Percentiles rank a stretch among this genome's conserved stretches.
Conservation (phyloP, 2,797 vertebrate species). For the Gallirallus australis region DNA sequence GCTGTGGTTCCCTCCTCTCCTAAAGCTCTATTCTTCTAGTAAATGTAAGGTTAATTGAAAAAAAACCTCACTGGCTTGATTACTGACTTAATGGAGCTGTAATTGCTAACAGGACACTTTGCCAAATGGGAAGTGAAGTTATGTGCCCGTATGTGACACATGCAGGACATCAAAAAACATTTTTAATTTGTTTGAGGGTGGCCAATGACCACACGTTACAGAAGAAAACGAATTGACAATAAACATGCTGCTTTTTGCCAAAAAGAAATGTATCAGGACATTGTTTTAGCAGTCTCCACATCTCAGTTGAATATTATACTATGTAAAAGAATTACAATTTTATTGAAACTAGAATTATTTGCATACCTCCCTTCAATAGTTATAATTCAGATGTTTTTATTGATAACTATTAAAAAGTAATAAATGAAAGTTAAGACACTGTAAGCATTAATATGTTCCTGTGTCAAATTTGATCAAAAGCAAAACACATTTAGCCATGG, state of each 20-base stretch:
- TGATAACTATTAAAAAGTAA: not conserved
- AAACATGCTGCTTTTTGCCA: not conserved
- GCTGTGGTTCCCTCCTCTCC: not conserved
- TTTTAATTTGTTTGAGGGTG: not conserved
- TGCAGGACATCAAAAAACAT: not conserved
- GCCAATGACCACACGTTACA: not conserved
- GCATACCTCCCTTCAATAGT: not conserved
- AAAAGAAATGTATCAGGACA: not conserved
- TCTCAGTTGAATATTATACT: not conserved
- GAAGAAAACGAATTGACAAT: not conserved
- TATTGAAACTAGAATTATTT: not conserved
- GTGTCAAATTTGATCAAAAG: not conserved
- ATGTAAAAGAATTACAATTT: not conserved
- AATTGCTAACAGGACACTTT: not conserved
- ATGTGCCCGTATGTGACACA: not conserved
- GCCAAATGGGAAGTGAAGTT: not conserved
- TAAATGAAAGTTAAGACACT: not conserved
- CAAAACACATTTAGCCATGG: not conserved
- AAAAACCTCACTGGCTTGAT: not conserved
- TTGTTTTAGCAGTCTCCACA: not conserved
- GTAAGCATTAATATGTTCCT: not conserved
- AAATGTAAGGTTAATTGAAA: not conserved
- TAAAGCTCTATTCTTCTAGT: not conserved
- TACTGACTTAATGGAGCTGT: not conserved
- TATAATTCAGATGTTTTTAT: not conserved